Conservation (phyloP, 92 coral and sea anemone genomes). For the Porites cylindrica region DNA sequence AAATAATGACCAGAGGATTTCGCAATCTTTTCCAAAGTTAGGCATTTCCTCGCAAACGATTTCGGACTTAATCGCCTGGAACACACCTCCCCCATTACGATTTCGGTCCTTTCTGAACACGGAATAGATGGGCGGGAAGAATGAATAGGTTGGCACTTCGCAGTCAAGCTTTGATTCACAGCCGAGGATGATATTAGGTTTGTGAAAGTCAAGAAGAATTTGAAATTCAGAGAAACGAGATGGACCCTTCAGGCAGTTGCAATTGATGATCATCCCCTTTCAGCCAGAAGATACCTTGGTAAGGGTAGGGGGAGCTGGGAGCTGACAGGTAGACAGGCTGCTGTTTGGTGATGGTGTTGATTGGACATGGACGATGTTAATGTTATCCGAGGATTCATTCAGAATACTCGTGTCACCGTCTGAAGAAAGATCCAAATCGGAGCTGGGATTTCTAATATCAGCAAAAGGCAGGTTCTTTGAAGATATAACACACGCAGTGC, state of each 20-base stretch:
- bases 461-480: not conserved
- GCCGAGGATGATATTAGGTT: too few relatives aligned
- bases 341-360: slow-evolving; percentile 24
- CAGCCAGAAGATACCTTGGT: not conserved
- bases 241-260: too few relatives aligned
- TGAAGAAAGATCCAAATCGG: too few relatives aligned
- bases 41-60: slow-evolving; percentile 21
- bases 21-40: slow-evolving; percentile 22
- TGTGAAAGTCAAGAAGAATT: too few relatives aligned
- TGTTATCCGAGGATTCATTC: not conserved
- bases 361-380: not conserved
- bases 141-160: too few relatives aligned
- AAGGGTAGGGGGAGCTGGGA: slow-evolving; percentile 13
- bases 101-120: too few relatives aligned
- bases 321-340: slow-evolving; percentile 21
- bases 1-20: slow-evolving; percentile 49
- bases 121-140: too few relatives aligned
- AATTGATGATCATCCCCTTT: too few relatives aligned
- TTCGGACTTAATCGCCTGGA: slow-evolving; percentile 36
- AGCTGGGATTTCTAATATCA: too few relatives aligned
- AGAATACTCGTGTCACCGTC: not conserved
- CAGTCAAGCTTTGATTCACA: too few relatives aligned
- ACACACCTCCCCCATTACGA: slow-evolving; percentile 11
- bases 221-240: too few relatives aligned
- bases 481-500: slow-evolving; percentile 8